Evolutionary conservation across 2,113 vertebrate genomes (phyloP).

Genomic region (Protobothrops flavoviridis): DNA sequence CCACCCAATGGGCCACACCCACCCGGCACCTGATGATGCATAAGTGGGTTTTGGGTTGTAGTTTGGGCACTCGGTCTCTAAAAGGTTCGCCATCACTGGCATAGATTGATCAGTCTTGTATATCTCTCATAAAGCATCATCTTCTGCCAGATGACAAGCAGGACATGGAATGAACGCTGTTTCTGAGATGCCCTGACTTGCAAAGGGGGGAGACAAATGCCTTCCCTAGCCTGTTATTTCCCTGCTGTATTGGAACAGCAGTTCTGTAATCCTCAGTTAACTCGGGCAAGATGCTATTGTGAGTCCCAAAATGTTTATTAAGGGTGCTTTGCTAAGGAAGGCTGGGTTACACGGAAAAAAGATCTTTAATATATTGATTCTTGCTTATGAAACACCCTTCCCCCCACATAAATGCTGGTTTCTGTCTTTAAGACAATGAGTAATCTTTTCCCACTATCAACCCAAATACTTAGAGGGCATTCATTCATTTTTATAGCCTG

Average conservation of each 20-base stretch:
- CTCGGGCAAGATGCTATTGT: background rate
- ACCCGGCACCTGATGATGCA: too few species aligned
- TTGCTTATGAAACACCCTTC: background rate
- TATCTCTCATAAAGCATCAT: background rate
- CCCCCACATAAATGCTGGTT: background rate
- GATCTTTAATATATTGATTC: background rate
- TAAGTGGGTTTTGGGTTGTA: too few species aligned
- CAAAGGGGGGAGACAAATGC: background rate
- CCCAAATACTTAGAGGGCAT: background rate
- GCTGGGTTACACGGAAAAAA: background rate
- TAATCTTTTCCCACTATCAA: background rate
- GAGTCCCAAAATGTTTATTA: background rate
- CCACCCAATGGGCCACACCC: too few species aligned
- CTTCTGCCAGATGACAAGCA: background rate
- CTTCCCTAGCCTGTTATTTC: background rate
- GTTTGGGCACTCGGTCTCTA: too few species aligned
- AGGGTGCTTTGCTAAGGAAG: background rate
- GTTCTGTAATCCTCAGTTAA: background rate
- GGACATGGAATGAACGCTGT: background rate
- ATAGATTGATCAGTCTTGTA: too few species aligned
- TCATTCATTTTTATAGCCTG: background rate
- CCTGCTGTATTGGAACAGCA: background rate
- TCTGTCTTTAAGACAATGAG: background rate
- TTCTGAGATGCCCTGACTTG: background rate
- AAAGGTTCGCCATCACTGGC: too few species aligned